These are phyloP conservation scores for Halisarca cf. caerulea DNA, from an alignment of 37 sponge, comb jelly and placozoan species.

Conservation along the genomic window DNA sequence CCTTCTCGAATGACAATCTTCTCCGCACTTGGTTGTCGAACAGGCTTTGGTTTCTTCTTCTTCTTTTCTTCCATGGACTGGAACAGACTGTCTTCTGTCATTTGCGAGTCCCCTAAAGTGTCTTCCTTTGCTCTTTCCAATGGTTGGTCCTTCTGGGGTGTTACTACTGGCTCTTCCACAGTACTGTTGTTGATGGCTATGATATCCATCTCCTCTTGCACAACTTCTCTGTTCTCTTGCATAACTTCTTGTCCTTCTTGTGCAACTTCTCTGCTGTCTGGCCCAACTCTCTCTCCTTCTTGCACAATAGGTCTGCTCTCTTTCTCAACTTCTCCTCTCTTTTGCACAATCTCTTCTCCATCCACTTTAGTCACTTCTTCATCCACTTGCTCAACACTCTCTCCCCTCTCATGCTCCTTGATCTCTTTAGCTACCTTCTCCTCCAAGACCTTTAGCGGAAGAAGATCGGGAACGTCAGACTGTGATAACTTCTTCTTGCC, in stretches of 20 bases:
- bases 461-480: not conserved
- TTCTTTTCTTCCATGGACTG: conserved; percentile 5
- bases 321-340: not conserved
- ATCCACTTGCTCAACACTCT: not conserved
- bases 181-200: too few relatives aligned
- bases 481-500: not conserved
- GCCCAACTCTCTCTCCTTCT: not conserved
- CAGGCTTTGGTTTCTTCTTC: conserved; percentile 7
- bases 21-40: not conserved
- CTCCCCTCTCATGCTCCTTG: not conserved
- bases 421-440: not conserved
- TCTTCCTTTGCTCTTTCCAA: too few relatives aligned
- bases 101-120: too few relatives aligned
- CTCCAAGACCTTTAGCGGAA: not conserved
- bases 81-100: not conserved
- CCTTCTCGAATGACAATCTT: conserved; percentile 17
- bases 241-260: not conserved
- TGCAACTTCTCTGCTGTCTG: too few relatives aligned
- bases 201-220: too few relatives aligned
- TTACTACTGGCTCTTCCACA: too few relatives aligned
- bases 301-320: too few relatives aligned
- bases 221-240: not conserved
- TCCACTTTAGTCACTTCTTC: too few relatives aligned
- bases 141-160: too few relatives aligned
- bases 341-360: not conserved